A percentile compares a stretch with the other conserved stretches of the same genome.
Evolutionary conservation across 2,113 vertebrate genomes (phyloP).

Genomic region (Cervus canadensis): DNA sequence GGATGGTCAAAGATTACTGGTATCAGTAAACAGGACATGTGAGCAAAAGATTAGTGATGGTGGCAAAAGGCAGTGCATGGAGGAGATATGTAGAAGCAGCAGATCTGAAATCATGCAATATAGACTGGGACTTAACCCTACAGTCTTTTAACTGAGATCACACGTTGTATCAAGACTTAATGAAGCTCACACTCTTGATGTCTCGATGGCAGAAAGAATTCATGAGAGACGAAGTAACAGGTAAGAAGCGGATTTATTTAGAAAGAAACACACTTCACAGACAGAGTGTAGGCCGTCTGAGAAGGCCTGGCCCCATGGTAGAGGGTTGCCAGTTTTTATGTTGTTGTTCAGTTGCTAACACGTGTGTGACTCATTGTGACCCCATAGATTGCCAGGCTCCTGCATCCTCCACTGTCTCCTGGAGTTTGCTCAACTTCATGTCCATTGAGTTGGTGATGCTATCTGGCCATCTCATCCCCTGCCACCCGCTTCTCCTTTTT

Average conservation of each 20-base stretch:
- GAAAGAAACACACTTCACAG: neutral
- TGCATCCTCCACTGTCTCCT: neutral
- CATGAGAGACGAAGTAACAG: neutral
- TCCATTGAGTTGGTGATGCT: neutral
- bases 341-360: neutral
- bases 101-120: neutral
- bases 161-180: neutral
- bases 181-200: neutral
- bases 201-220: neutral
- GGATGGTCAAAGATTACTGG: neutral
- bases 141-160: neutral
- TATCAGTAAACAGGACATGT: neutral
- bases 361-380: fast-evolving
- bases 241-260: neutral
- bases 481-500: neutral
- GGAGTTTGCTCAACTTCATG: neutral
- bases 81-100: neutral
- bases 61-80: neutral
- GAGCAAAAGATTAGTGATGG: neutral
- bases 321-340: neutral
- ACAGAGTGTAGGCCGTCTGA: neutral
- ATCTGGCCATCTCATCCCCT: neutral
- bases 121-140: neutral
- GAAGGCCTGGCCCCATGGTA: neutral
- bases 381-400: neutral